A percentile compares a stretch with the other conserved stretches of the same genome.
Conservation (phyloP, 2,113 vertebrate species). For the Otis tarda region DNA sequence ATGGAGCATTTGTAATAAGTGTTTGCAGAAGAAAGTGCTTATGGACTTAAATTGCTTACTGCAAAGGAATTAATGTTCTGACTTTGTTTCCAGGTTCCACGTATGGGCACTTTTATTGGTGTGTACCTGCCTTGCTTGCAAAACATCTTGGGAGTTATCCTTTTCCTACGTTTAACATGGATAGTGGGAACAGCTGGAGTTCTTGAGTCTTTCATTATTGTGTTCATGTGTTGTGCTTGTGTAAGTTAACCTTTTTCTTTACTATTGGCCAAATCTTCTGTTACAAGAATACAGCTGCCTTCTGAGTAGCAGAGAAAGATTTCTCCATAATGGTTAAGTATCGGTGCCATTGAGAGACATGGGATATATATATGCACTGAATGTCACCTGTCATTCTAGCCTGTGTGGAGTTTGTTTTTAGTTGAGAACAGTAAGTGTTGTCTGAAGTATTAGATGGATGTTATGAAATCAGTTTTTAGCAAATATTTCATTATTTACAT, state of each 20-base stretch:
- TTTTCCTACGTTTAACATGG: constrained; percentile 95
- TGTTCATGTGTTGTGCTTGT: constrained; percentile 90
- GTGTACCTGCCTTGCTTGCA: constrained; percentile 97
- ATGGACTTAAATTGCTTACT: background rate
- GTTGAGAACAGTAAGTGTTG: background rate
- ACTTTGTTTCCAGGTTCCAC: constrained; percentile 77
- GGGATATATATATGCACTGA: background rate
- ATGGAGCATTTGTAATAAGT: background rate
- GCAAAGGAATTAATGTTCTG: background rate
- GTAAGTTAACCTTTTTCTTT: constrained; percentile 78
- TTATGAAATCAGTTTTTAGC: background rate
- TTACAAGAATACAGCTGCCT: background rate
- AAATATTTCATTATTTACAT: background rate
- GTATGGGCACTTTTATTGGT: constrained; percentile 96
- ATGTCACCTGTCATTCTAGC: background rate
- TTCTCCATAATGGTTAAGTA: background rate
- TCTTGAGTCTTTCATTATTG: constrained; percentile 89
- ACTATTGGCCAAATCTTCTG: background rate
- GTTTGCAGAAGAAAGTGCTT: background rate
- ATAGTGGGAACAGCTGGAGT: constrained; percentile 94
- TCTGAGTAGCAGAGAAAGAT: background rate
- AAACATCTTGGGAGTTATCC: constrained; percentile 96
- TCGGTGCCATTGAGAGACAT: background rate
- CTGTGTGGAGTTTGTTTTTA: background rate
- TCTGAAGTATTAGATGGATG: background rate